Conservation (phyloP, 1,140 invertebrate genomes). For the Archivesica marissinica region DNA sequence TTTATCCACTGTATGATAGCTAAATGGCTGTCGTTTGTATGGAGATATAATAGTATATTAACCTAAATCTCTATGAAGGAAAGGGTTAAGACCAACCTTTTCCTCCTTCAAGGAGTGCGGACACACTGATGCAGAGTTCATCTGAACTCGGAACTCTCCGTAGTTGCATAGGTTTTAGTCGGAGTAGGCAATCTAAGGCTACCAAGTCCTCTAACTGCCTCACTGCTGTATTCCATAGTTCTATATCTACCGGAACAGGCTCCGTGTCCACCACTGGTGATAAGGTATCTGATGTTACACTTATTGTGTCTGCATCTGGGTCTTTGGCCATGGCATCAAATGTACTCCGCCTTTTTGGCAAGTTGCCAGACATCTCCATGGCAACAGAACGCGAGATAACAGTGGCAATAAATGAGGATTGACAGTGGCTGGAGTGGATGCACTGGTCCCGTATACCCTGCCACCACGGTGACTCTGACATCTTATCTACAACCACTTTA, state of each 20-base stretch:
- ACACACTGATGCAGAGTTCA: conserved; percentile 75
- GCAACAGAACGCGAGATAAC: conserved; percentile 74
- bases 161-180: conserved; percentile 39
- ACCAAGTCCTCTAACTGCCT: conserved; percentile 95
- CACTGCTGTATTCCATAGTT: conserved; percentile 93
- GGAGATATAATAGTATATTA: too few species aligned
- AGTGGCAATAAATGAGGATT: conserved; percentile 76
- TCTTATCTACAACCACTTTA: conserved; percentile 73
- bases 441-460: conserved; percentile 78
- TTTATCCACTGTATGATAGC: too few species aligned
- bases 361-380: conserved; percentile 45
- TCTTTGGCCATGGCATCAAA: conserved; percentile 69
- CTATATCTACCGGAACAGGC: conserved; percentile 93
- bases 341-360: conserved; percentile 2
- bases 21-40: too few species aligned
- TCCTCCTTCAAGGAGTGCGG: conserved; percentile 89
- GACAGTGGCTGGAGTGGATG: conserved; percentile 74
- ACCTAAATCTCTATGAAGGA: too few species aligned
- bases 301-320: conserved; percentile 79
- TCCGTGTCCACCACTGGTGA: conserved; percentile 91
- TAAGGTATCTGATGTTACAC: conserved; percentile 68
- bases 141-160: conserved; percentile 33
- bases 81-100: conserved; percentile 89
- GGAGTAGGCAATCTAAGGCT: conserved; percentile 87
- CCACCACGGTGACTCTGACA: conserved; percentile 81